Percentiles rank a stretch among this genome's conserved stretches.
phyloP scores from a whole-genome alignment of 1,140 invertebrate species.

The Macrobrachium nipponense region DNA sequence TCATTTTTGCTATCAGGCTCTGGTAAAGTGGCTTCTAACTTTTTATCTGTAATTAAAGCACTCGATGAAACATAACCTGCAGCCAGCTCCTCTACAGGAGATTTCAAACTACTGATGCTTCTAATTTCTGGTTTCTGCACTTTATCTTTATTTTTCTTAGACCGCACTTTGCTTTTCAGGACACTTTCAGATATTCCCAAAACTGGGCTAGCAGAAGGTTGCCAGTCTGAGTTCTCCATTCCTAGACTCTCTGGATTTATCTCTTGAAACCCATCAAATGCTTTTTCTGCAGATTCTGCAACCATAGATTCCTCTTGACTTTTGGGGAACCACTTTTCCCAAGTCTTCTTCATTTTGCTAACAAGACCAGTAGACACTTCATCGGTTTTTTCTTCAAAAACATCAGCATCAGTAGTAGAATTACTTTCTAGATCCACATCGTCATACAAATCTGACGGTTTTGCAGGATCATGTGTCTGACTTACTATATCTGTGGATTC shows the following conservation, averaged over 20 bases:
- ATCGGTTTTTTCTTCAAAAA: conserved; percentile 3
- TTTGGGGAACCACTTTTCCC: background rate
- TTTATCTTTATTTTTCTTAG: conserved; percentile 34
- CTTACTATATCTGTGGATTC: conserved; percentile 19
- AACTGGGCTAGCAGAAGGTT: background rate
- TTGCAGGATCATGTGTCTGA: background rate
- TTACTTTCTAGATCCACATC: background rate
- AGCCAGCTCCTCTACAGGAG: too few species aligned
- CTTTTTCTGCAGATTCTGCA: background rate
- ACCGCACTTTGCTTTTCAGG: conserved; percentile 28
- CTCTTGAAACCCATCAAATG: background rate
- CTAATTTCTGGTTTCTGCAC: background rate
- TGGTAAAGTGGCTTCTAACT: too few species aligned
- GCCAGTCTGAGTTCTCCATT: conserved; percentile 12
- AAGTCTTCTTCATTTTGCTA: conserved; percentile 17
- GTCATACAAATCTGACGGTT: background rate
- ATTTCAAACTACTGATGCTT: too few species aligned
- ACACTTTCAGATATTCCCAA: conserved; percentile 25
- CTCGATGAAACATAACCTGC: too few species aligned
- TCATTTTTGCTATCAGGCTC: too few species aligned
- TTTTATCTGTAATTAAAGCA: too few species aligned
- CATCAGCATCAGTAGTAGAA: background rate
- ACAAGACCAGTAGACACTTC: conserved; percentile 24
- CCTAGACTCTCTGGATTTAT: conserved; percentile 5
- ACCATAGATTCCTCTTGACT: background rate